Evolutionary conservation across 2,113 vertebrate species (phyloP).

Genomic region (Illadopsis cleaveri): DNA sequence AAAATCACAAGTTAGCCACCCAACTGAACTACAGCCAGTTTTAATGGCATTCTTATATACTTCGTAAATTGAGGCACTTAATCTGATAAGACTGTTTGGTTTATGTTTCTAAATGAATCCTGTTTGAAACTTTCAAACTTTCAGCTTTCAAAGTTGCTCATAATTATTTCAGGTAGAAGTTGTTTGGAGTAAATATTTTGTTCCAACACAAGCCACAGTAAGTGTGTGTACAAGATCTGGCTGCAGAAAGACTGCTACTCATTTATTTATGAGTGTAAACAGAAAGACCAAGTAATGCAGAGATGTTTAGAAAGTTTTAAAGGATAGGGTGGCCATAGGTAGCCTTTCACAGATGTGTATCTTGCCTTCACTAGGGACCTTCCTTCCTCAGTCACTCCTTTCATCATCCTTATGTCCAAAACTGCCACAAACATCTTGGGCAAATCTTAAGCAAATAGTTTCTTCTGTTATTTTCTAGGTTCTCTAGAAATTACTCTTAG

Average conservation of each 20-base stretch:
- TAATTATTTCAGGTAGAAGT: neutral
- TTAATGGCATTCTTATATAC: neutral
- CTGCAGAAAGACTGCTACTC: neutral
- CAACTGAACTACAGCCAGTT: neutral
- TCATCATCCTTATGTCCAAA: neutral
- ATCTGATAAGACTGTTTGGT: neutral
- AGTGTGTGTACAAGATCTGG: neutral
- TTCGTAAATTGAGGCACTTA: neutral
- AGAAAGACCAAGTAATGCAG: conserved; percentile 39
- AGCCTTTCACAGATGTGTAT: neutral
- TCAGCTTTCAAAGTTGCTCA: neutral
- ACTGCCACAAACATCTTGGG: neutral
- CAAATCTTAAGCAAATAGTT: neutral
- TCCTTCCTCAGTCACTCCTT: neutral
- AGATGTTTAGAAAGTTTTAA: conserved; percentile 5
- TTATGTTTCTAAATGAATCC: neutral
- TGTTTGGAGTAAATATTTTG: conserved; percentile 45
- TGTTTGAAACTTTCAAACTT: neutral
- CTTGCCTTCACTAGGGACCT: neutral
- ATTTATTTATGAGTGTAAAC: conserved; percentile 61
- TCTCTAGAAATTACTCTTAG: neutral
- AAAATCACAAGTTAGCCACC: neutral
- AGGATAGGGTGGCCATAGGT: neutral
- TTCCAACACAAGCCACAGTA: neutral
- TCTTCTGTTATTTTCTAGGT: neutral